A percentile compares a stretch with the other conserved stretches of the same genome.
phyloP scores from a whole-genome alignment of 2,888 invertebrate species.

The Pyrochroa serraticornis region DNA sequence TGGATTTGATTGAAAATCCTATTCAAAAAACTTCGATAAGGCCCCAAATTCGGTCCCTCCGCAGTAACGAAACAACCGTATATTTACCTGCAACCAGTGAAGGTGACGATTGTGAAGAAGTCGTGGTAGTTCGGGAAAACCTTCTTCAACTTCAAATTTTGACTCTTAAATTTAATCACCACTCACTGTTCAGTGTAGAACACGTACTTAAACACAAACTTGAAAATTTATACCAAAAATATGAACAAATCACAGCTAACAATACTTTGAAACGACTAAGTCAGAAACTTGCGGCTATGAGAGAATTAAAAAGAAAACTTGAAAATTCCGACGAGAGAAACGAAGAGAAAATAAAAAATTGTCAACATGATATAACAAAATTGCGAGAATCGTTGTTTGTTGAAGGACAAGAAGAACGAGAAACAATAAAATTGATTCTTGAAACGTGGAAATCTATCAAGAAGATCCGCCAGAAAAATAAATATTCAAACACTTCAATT shows the following conservation, averaged over 20 bases:
- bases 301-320: constrained; percentile 41
- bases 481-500: constrained; percentile 66
- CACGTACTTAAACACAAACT: constrained; percentile 71
- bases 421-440: constrained; percentile 63
- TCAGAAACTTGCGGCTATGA: constrained; percentile 61
- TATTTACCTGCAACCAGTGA: constrained; percentile 33
- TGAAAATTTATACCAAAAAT: constrained; percentile 61
- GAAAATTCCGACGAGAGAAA: constrained; percentile 33
- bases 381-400: constrained; percentile 62
- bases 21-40: constrained; percentile 43
- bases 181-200: constrained; percentile 73
- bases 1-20: constrained; percentile 62
- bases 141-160: constrained; percentile 63
- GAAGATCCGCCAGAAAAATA: constrained; percentile 67
- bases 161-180: constrained; percentile 68
- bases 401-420: constrained; percentile 62
- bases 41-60: constrained; percentile 34
- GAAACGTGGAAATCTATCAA: constrained; percentile 73
- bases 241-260: constrained; percentile 49
- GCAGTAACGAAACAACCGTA: constrained; percentile 15
- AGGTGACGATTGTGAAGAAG: constrained; percentile 36
- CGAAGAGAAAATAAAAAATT: constrained; percentile 38
- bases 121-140: constrained; percentile 44
- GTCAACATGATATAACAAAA: constrained; percentile 56
- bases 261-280: constrained; percentile 52